Base-by-base conservation (phyloP, 1,140 invertebrate species). In the Stegodyphus dumicola region DNA sequence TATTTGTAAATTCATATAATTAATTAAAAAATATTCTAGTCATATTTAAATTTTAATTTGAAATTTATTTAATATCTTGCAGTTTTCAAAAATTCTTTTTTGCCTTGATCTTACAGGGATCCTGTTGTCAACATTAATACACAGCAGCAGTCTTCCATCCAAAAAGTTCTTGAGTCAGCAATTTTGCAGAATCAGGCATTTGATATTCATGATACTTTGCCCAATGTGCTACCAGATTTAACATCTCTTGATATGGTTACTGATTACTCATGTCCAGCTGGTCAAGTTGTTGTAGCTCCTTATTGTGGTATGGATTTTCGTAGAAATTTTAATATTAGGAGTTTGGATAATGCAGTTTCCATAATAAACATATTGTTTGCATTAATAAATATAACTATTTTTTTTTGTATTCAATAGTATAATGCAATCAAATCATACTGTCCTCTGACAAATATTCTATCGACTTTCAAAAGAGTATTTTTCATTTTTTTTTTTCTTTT, bases 141-240 rank as follows among this genome's bases (percentile, higher is more conserved):
- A 11, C 96, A 97, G 88, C 95, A 97, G 89, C 92, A 96, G 88
- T 94, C 96, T 7, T 95, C 93, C 7, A 95, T 98, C 3, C 94
- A 96, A 89, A 91, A 93, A 78, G 91, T 98, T 67, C 91, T 98
- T 80, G 95, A 98, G 90, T 95, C 94, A 90, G 91, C 97, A 0
- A 97, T 98, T 87, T 92, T 97, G 10, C 96, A 98, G 92, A 95
- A 97, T 90, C 95, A 96, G 91, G 95, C 97, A 90, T 96, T 98
- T 89, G 96, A 97, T 89, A 96, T 98, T 5, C 93, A 95, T 88
- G 96, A 97, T 87, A 97, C 98, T 88, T 90, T 99, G 60, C 97
- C 97, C 10, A 98, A 98, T 89, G 98, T 97, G 0, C 94, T 96
- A 3, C 96, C 97, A 0, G 97, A 98, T 91, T 95, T 97, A 71